Evolutionary conservation across 2,888 invertebrate species (phyloP).

Genomic region (Acronicta psi): DNA sequence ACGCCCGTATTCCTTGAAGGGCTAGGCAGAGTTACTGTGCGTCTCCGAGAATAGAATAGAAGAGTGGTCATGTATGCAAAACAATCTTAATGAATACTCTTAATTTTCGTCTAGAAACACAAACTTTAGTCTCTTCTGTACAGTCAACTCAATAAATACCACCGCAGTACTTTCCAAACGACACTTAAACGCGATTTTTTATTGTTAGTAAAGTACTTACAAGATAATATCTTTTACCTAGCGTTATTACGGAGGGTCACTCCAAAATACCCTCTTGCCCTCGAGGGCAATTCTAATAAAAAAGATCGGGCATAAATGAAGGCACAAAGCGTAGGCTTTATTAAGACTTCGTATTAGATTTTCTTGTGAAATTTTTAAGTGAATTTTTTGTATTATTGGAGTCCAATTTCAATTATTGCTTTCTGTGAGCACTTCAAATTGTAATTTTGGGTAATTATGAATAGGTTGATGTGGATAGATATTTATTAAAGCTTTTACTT

Average conservation of each 20-base stretch:
- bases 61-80: no score
- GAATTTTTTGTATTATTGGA: constrained; percentile 6
- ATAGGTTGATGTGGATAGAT: background rate
- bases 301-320: constrained; percentile 58
- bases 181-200: constrained; percentile 64
- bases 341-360: constrained; percentile 52
- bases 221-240: constrained; percentile 72
- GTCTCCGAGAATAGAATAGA: no score
- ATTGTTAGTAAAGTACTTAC: constrained; percentile 67
- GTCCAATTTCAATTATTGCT: constrained; percentile 38
- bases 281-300: constrained; percentile 58
- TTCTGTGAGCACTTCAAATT: constrained; percentile 17
- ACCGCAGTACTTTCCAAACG: constrained; percentile 61
- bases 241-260: constrained; percentile 67
- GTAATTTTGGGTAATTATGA: constrained; percentile 28
- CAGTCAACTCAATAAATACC: constrained; percentile 23
- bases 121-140: constrained; percentile 8
- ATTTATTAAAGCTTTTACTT: no score
- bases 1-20: no score
- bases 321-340: constrained; percentile 58
- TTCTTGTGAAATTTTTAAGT: constrained; percentile 39
- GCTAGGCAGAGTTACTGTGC: no score
- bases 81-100: no score
- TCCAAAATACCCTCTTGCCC: constrained; percentile 58
- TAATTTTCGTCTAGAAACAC: constrained; percentile 15